Evolutionary conservation across 2,797 vertebrate genomes (phyloP).

Genomic region (Leptodactylus fallax): DNA sequence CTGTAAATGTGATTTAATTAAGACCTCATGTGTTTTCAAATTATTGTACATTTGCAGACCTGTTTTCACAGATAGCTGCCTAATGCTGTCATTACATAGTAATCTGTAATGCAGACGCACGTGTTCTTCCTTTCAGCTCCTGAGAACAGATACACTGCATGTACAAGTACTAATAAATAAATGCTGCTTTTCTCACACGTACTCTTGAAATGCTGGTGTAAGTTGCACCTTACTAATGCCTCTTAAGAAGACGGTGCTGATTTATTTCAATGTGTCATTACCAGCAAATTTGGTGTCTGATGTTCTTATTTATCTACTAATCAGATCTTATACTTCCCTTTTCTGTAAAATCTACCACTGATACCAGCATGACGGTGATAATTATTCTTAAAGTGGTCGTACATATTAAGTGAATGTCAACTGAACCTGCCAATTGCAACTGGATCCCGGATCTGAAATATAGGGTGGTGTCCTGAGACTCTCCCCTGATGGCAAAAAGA

Average conservation of each 20-base stretch:
- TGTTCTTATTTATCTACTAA: conserved; percentile 33
- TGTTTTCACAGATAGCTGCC: conserved; percentile 64
- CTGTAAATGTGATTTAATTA: conserved; percentile 60
- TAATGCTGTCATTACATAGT: conserved; percentile 63
- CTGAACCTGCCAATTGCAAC: too few species aligned
- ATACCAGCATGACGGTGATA: not conserved
- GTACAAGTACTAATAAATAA: conserved; percentile 39
- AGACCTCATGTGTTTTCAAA: conserved; percentile 60
- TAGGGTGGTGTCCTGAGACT: too few species aligned
- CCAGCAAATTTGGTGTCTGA: conserved; percentile 7
- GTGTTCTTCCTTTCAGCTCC: conserved; percentile 39
- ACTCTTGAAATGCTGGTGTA: not conserved
- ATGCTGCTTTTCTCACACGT: conserved; percentile 43
- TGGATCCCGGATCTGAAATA: too few species aligned
- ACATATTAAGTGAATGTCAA: too few species aligned
- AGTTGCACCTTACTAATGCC: conserved; percentile 22
- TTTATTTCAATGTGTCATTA: conserved; percentile 45
- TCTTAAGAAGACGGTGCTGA: conserved; percentile 27
- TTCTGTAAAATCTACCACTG: not conserved
- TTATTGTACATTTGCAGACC: conserved; percentile 62
- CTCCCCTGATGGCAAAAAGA: too few species aligned
- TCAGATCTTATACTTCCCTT: not conserved
- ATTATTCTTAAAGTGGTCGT: not conserved
- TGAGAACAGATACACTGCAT: conserved; percentile 25
- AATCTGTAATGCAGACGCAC: conserved; percentile 45